Conservation (phyloP, 2,113 vertebrate species). For the Picathartes gymnocephalus region DNA sequence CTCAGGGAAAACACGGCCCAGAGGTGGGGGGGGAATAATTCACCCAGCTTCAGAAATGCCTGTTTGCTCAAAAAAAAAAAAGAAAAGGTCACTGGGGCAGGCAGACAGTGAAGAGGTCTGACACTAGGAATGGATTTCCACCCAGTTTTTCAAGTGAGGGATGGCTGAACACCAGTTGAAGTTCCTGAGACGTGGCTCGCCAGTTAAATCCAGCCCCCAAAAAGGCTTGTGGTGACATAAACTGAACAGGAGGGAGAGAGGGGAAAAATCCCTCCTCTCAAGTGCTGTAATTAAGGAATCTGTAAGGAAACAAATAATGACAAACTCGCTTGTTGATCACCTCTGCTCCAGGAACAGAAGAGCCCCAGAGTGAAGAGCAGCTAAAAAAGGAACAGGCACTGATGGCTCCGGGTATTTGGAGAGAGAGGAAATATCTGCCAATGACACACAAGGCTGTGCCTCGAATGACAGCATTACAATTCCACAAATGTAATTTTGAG, state of each 20-base stretch:
- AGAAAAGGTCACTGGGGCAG: not conserved
- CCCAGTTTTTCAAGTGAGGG: not conserved
- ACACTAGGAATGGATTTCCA: not conserved
- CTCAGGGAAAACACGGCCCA: not conserved
- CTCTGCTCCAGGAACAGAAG: not conserved
- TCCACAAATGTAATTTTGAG: not conserved
- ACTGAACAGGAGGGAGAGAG: not conserved
- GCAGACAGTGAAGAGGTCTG: not conserved
- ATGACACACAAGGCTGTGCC: not conserved
- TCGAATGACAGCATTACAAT: not conserved
- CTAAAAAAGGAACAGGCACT: not conserved
- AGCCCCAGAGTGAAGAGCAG: not conserved
- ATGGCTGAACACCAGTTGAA: not conserved
- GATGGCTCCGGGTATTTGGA: not conserved
- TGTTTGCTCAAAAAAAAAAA: not conserved
- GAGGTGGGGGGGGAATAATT: not conserved
- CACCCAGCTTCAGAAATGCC: not conserved
- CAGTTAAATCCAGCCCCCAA: not conserved
- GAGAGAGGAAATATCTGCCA: not conserved
- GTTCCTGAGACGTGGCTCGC: accelerated
- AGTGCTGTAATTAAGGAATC: not conserved
- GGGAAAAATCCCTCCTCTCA: not conserved
- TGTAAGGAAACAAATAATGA: not conserved
- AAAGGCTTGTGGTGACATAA: not conserved
- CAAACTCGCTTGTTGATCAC: not conserved